phyloP scores from a whole-genome alignment of 2,888 invertebrate species.

The Eubasilissa splendida region DNA sequence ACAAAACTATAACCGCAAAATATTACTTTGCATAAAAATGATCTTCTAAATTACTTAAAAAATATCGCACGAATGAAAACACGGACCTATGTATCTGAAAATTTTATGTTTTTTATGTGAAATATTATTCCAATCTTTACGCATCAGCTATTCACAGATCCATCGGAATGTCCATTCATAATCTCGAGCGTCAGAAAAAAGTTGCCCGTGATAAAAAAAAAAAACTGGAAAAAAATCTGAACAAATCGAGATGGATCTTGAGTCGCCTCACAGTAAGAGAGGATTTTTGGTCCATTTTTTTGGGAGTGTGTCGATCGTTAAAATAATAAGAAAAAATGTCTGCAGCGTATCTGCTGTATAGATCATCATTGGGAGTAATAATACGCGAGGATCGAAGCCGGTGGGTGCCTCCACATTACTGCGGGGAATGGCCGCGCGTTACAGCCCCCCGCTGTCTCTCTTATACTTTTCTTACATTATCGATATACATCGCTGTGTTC shows the following conservation, averaged over 20 bases:
- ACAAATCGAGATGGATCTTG: slow-evolving; percentile 2
- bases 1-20: too few relatives aligned
- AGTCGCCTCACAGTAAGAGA: slow-evolving; percentile 4
- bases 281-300: slow-evolving; percentile 14
- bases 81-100: background rate
- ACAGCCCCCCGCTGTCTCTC: slow-evolving; percentile 48
- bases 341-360: slow-evolving; percentile 54
- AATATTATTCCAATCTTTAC: slow-evolving; percentile 22
- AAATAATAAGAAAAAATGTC: slow-evolving; percentile 29
- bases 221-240: slow-evolving; percentile 29
- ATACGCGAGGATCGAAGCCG: slow-evolving; percentile 4
- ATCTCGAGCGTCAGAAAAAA: slow-evolving; percentile 24
- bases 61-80: background rate
- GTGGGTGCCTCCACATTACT: slow-evolving; percentile 7
- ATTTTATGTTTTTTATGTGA: slow-evolving; percentile 9
- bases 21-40: background rate
- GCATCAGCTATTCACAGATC: slow-evolving; percentile 32
- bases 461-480: slow-evolving; percentile 53
- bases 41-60: background rate
- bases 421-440: slow-evolving; percentile 41
- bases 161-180: slow-evolving; percentile 37
- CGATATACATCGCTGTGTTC: slow-evolving; percentile 55
- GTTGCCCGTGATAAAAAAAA: background rate
- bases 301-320: slow-evolving; percentile 34
- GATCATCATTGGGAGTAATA: slow-evolving; percentile 51